Evolutionary conservation across 2,113 vertebrate species (phyloP).

Genomic region (Eubucco bourcierii): DNA sequence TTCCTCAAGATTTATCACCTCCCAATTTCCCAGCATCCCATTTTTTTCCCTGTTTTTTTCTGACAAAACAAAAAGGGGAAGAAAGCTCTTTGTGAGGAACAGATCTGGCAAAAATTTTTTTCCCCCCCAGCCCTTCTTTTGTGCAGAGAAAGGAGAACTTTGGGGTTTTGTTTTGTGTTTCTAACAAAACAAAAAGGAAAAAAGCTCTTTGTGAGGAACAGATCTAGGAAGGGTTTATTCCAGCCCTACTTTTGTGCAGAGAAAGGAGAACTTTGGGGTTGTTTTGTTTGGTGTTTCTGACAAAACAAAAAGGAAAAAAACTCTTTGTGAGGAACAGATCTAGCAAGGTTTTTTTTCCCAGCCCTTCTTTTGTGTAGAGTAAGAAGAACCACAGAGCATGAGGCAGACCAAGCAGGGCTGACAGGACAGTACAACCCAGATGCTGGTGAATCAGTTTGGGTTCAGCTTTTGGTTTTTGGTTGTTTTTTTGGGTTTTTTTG

Average conservation of each 20-base stretch:
- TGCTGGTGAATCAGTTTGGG: background rate
- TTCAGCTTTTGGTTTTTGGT: background rate
- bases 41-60: background rate
- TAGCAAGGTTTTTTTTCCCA: background rate
- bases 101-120: background rate
- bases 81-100: background rate
- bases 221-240: background rate
- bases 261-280: too few relatives aligned
- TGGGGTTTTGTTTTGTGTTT: background rate
- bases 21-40: background rate
- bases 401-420: background rate
- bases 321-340: background rate
- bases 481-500: too few relatives aligned
- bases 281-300: background rate
- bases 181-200: too few relatives aligned
- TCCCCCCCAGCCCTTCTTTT: background rate
- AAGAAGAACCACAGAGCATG: background rate
- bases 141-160: background rate
- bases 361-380: background rate
- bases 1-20: background rate
- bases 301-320: too few relatives aligned
- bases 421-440: background rate
- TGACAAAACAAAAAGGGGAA: background rate
- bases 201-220: background rate
- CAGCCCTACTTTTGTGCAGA: background rate